A percentile compares a stretch with the other conserved stretches of the same genome.
Conservation (phyloP, 2,113 vertebrate species). For the Calonectris borealis region DNA sequence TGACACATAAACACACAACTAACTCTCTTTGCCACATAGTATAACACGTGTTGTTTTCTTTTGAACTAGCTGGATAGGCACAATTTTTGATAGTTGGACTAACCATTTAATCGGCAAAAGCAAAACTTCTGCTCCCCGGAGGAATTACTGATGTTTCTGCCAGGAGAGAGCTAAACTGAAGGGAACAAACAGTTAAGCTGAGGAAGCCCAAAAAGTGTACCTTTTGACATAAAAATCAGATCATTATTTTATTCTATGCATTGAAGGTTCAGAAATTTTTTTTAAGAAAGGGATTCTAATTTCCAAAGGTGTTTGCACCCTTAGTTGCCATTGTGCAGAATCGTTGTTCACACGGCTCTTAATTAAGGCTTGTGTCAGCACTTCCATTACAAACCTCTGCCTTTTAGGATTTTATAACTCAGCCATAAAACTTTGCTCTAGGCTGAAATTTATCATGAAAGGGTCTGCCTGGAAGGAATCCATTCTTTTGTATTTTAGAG, state of each 20-base stretch:
- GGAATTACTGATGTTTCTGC: not conserved
- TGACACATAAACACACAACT: not conserved
- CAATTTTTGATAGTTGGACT: not conserved
- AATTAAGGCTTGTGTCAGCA: conserved; percentile 28
- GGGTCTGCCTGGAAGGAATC: conserved; percentile 27
- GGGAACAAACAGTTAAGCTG: not conserved
- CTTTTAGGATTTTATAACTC: conserved; percentile 40
- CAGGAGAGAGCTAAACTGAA: not conserved
- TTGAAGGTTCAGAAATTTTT: not conserved
- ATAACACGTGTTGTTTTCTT: accelerated
- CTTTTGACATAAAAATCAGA: not conserved
- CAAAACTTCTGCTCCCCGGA: not conserved
- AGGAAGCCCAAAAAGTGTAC: not conserved
- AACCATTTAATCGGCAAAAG: not conserved
- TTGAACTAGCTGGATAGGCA: not conserved
- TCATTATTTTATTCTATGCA: not conserved
- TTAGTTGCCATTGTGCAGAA: not conserved
- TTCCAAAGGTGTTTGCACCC: conserved; percentile 15
- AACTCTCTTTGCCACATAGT: not conserved
- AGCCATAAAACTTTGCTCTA: conserved; percentile 35
- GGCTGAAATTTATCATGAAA: conserved; percentile 22
- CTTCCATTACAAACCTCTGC: conserved; percentile 20
- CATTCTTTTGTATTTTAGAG: not conserved
- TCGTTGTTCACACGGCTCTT: not conserved
- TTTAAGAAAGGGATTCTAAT: not conserved